Percentiles rank a stretch among this genome's conserved stretches.
Conservation (phyloP, 2,888 invertebrate species). For the Sphinx pinastri region DNA sequence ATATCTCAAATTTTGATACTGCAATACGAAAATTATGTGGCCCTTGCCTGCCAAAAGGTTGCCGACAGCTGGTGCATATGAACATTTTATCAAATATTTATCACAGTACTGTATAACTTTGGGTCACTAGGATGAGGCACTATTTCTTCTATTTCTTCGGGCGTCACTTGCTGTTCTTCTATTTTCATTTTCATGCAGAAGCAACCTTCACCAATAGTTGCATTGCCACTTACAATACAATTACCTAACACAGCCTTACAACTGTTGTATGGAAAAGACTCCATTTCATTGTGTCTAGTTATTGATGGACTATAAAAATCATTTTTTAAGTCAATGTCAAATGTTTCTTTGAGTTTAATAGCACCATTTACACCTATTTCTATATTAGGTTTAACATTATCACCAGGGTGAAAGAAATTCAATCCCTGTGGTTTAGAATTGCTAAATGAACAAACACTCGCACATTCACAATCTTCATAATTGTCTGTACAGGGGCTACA, state of each 20-base stretch:
- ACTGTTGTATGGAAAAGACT: slow-evolving; percentile 60
- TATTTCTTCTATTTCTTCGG: slow-evolving; percentile 74
- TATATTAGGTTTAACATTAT: slow-evolving; percentile 47
- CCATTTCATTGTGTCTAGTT: slow-evolving; percentile 34
- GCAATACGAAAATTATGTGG: no score
- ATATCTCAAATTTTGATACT: no score
- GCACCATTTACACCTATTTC: slow-evolving; percentile 61
- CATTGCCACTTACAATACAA: slow-evolving; percentile 72
- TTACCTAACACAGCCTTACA: slow-evolving; percentile 73
- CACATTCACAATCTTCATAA: slow-evolving; percentile 59
- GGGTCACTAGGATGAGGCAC: slow-evolving; percentile 61
- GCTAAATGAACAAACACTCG: slow-evolving; percentile 38
- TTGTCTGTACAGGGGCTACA: slow-evolving; percentile 29
- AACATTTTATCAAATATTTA: slow-evolving; percentile 25
- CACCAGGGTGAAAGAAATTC: slow-evolving; percentile 23
- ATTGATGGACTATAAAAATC: slow-evolving; percentile 31
- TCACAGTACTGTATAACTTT: slow-evolving; percentile 36
- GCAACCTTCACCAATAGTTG: slow-evolving; percentile 68
- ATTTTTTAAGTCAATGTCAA: slow-evolving; percentile 55
- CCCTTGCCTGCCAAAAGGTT: no score
- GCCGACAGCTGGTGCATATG: no score
- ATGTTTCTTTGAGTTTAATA: slow-evolving; percentile 65
- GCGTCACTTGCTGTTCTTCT: slow-evolving; percentile 61
- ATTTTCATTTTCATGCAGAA: slow-evolving; percentile 72
- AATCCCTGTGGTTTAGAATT: slow-evolving; percentile 25